These are phyloP conservation scores for Hyles lineata DNA, from an alignment of 2,888 invertebrate species.

Conservation along the genomic window DNA sequence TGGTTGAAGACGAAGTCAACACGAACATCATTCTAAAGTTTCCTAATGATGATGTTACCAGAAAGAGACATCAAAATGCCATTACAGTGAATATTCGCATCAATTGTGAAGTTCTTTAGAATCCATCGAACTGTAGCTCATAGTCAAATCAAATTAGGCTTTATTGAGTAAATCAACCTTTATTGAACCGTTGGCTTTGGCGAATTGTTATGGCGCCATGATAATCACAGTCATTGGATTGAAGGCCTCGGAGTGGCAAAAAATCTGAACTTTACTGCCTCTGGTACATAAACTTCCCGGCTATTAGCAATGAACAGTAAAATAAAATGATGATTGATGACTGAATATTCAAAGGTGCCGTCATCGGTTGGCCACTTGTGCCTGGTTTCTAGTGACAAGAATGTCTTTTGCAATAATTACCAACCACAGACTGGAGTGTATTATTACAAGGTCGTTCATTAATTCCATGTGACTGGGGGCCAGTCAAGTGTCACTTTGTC, in stretches of 20 bases:
- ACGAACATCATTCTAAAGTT: slow-evolving; percentile 10
- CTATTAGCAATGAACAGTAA: neutral
- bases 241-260: neutral
- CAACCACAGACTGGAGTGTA: neutral
- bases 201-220: slow-evolving; percentile 16
- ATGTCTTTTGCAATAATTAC: neutral
- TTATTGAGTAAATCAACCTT: slow-evolving; percentile 17
- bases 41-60: slow-evolving; percentile 14
- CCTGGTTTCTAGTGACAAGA: slow-evolving; percentile 36
- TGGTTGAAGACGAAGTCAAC: neutral
- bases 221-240: slow-evolving; percentile 5
- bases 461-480: neutral
- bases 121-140: slow-evolving; percentile 11
- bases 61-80: slow-evolving; percentile 16
- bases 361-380: slow-evolving; percentile 1
- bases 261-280: slow-evolving; percentile 2
- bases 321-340: slow-evolving; percentile 13
- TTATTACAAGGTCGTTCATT: neutral
- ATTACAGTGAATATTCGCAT: neutral
- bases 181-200: slow-evolving; percentile 2
- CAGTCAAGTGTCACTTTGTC: neutral
- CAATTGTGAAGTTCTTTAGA: slow-evolving; percentile 9
- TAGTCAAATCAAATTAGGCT: neutral
- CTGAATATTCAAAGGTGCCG: neutral
- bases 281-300: neutral